Evolutionary conservation across 2,888 invertebrate genomes (phyloP), one percentile per base, ranked within the genome.

Genomic region (Monochamus alternatus): DNA sequence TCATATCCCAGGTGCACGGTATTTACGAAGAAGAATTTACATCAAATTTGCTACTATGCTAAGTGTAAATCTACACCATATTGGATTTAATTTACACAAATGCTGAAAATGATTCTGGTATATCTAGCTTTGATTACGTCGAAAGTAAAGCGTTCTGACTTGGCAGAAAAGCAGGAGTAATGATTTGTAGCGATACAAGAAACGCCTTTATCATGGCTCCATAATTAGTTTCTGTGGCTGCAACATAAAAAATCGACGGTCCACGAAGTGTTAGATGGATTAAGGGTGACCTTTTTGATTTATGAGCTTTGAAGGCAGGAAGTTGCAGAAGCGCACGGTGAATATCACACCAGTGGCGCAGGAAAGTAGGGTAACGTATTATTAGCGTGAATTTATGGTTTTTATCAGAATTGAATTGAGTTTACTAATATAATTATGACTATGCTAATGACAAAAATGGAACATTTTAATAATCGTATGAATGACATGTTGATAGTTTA

Each of bases 251-350:
- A 87, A 85, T 81, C 80, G 81, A 82, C 82, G 85, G 84, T 86
- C 86, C 84, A 84, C 81, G 81, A 84, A 85, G 86, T 85, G 84
- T 84, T 81, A 75, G 78, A 79, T 82, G 85, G 86, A 87, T 87
- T 86, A 86, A 85, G 88, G 87, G 88, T 87, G 87, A 86, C 85
- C 84, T 87, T 87, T 88, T 88, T 89, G 88, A 89, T 89, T 88
- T 88, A 89, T 88, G 87, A 85, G 84, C 78, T 82, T 81, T 78
- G 84, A 83, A 84, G 84, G 77, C 82, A 87, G 86, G 86, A 86
- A 87, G 86, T 86, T 87, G 86, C 85, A 79, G 75, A 70, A 84
- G 82, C 82, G 85, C 83, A 81, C 77, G 78, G 81, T 79, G 55
- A 79, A 81, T 81, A 59, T 73, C 32, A 9, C 10, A 2, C 31